These are phyloP conservation scores for Ormyrus labotus DNA, from an alignment of 2,888 invertebrate genomes.

Conservation along the genomic window DNA sequence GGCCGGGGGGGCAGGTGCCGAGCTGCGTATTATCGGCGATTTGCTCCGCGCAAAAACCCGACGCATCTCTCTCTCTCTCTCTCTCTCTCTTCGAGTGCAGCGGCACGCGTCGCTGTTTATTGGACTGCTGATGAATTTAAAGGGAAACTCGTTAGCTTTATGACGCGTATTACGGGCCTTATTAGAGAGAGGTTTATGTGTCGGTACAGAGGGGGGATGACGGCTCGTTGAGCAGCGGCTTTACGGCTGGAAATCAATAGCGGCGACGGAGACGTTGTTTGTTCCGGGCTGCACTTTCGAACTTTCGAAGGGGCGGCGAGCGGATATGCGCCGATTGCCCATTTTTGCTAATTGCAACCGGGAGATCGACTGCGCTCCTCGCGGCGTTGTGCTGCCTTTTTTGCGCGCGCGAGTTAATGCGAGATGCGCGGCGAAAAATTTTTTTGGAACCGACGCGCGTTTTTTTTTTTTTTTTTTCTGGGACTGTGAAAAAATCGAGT, in stretches of 20 bases:
- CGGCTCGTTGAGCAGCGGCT: conserved; percentile 34
- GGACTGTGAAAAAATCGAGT: no score
- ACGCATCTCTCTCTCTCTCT: no score
- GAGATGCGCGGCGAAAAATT: no score
- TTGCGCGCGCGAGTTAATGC: conserved; percentile 20
- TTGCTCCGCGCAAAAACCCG: not conserved
- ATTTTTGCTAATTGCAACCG: no score
- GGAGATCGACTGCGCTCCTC: conserved; percentile 15
- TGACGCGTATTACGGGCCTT: not conserved
- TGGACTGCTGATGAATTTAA: not conserved
- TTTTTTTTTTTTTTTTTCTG: no score
- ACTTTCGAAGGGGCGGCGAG: conserved; percentile 4
- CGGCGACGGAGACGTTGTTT: not conserved
- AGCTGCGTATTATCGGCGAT: conserved; percentile 19
- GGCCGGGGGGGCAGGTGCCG: conserved; percentile 24
- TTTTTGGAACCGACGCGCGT: no score
- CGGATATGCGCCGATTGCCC: no score
- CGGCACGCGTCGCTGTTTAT: not conserved
- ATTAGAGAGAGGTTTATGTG: not conserved
- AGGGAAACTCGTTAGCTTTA: conserved; percentile 32
- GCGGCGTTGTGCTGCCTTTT: conserved; percentile 59
- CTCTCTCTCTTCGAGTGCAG: no score
- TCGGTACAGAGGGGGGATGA: not conserved
- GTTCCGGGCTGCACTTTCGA: not conserved
- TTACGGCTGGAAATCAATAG: conserved; percentile 31